Evolutionary conservation across 2,888 invertebrate genomes (phyloP), one percentile per base, ranked within the genome.

Genomic region (Kryphioiulus occultus): DNA sequence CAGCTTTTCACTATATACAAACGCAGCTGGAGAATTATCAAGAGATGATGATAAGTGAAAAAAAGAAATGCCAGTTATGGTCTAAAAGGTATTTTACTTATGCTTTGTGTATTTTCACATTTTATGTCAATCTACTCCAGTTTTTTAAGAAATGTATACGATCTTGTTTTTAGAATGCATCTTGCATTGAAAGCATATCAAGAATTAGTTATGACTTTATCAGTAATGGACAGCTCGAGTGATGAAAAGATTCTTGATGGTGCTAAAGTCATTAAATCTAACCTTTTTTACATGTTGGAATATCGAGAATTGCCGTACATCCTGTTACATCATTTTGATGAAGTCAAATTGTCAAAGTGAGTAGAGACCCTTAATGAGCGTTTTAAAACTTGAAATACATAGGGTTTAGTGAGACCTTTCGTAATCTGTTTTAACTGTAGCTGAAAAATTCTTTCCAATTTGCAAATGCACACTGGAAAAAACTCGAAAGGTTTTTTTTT

Each of bases 1-100:
- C 96, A 89, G 95, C 96, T 90, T 99, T 99, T 92, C 98, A 99
- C 93, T 97, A 97, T 92, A 96, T 98, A 12, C 98, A 99, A 92
- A 96, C 96, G 90, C 96, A 98, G 92, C 94, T 98, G 93, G 97
- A 97, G 91, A 94, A 94, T 89, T 96, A 95, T 91, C 94, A 94
- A 91, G 97, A 97, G 91, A 95, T 96, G 95, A 95, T 98, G 91
- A 92, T 93, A 90, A 94, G 95, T 85, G 98, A 99, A 91, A 98
- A 98, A 93, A 96, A 96, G 91, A 96, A 96, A 91, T 94, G 95
- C 89, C 92, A 94, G 7, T 92, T 95, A 53, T 99, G 98, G 98
- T 95, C 96, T 15, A 94, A 91, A 95, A 90, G 94, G 97, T 92
- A 88, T 86, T 78, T 86, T 82, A 10, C 12, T 10, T 82, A n/a